Evolutionary conservation across 2,888 invertebrate genomes (phyloP), one percentile per base, ranked within the genome.

Genomic region (Polydrusus pterygomalis): DNA sequence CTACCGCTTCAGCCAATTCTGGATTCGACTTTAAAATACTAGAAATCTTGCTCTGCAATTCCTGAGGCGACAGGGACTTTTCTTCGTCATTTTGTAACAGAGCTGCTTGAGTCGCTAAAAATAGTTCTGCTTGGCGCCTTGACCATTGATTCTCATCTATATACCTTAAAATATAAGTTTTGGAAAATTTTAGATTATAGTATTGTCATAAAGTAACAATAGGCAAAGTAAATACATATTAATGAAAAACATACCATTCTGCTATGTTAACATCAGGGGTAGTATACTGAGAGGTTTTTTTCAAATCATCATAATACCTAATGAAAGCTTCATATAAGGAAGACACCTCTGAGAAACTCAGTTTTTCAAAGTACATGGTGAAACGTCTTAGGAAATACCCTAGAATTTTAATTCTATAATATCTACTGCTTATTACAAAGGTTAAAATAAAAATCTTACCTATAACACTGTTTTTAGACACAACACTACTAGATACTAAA

Each of bases 41-140:
- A 79, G 90, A 90, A 38, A 96, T 92, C 77, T 91, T 91, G 82
- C 91, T 91, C 84, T 97, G 96, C 75, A 97, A 87, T 81, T 94
- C 92, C 75, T 91, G 90, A 0, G 97, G 95, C 2, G 92, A 88
- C 80, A 96, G 86, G 0, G 97, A 96, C 83, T 93, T 93, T 65
- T 91, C 91, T 84, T 96, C 96, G 86, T 96, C 95, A 56, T 93
- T 94, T 85, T 94, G 94, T 69, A 97, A 86, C 68, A 96, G 88
- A 79, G 93, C 92, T 10, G 95, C 95, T 88, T 97, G 97, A 82
- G 96, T 95, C 0, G 96, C 94, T 71, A 97, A 94, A 84, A 97
- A 95, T 63, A 96, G 89, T 86, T 97, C 97, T 0, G 97, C 96
- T 88, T 97, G 97, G 82, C 95, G 93, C 77, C 94, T 92, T 0